Evolutionary conservation across 2,113 vertebrate species (phyloP).

Genomic region (Brienomyrus longianalis): DNA sequence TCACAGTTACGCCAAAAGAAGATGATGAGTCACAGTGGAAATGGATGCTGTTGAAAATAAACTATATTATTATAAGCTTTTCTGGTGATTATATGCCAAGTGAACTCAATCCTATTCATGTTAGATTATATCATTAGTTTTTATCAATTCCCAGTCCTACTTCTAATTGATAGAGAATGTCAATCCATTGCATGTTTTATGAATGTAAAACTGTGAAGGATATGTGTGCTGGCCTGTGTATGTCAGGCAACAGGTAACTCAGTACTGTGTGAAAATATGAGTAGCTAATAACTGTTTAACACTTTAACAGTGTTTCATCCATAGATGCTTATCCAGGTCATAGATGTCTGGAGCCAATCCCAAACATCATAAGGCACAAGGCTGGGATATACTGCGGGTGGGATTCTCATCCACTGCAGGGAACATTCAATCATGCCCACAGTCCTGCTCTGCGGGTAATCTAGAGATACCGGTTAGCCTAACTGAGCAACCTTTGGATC

Average conservation of each 20-base stretch:
- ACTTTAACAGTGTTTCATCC: neutral
- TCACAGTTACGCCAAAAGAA: neutral
- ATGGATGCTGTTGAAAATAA: neutral
- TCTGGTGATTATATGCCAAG: neutral
- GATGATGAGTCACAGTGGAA: neutral
- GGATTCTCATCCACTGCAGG: neutral
- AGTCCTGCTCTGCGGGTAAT: neutral
- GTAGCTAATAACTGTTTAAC: neutral
- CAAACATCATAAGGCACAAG: neutral
- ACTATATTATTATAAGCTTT: neutral
- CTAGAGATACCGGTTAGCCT: neutral
- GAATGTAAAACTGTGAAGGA: neutral
- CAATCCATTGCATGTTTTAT: neutral
- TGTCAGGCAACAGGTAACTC: neutral
- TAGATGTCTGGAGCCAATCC: neutral
- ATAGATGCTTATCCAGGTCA: neutral
- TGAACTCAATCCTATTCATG: neutral
- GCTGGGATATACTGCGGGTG: neutral
- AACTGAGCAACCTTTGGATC: neutral
- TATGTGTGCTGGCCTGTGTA: neutral
- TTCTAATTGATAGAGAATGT: neutral
- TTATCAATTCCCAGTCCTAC: neutral
- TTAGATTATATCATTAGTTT: neutral
- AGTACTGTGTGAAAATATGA: neutral
- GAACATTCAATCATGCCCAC: neutral